Evolutionary conservation across 2,113 vertebrate genomes (phyloP).

Genomic region (Elephantulus edwardii): DNA sequence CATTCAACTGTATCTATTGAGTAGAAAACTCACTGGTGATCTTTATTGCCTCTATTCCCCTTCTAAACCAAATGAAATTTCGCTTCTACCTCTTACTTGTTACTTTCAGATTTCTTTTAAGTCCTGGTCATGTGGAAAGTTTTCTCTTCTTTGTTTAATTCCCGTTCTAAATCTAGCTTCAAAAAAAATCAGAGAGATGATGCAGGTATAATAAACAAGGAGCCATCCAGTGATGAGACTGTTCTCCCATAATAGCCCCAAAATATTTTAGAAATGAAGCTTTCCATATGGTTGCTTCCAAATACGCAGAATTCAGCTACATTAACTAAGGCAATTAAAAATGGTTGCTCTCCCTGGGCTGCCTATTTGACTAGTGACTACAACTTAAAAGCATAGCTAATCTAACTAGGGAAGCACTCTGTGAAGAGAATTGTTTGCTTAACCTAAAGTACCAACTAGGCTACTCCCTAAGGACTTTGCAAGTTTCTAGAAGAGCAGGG

Average conservation of each 20-base stretch:
- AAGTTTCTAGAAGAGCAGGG: slow-evolving; percentile 13
- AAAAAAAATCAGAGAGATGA: slow-evolving; percentile 10
- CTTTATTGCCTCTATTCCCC: slow-evolving; percentile 33
- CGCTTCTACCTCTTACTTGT: not conserved
- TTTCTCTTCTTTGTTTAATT: slow-evolving; percentile 23
- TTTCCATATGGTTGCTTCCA: slow-evolving; percentile 7
- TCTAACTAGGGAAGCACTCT: not conserved
- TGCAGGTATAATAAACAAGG: slow-evolving; percentile 5
- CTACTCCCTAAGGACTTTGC: not conserved
- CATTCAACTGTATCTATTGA: slow-evolving; percentile 11
- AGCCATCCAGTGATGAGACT: not conserved
- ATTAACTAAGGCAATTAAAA: not conserved
- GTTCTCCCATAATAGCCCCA: not conserved
- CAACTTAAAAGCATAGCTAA: not conserved
- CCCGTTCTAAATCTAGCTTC: not conserved
- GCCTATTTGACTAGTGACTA: not conserved
- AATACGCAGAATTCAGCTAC: not conserved
- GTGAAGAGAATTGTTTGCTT: not conserved
- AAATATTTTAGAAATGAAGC: slow-evolving; percentile 44
- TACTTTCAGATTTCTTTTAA: slow-evolving; percentile 31
- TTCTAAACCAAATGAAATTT: slow-evolving; percentile 44
- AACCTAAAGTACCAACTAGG: slow-evolving; percentile 14
- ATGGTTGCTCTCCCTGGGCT: not conserved
- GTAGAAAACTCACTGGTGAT: not conserved
- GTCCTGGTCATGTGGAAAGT: not conserved